Evolutionary conservation across 2,888 invertebrate species (phyloP).

Genomic region (Lasioglossum calceatum): DNA sequence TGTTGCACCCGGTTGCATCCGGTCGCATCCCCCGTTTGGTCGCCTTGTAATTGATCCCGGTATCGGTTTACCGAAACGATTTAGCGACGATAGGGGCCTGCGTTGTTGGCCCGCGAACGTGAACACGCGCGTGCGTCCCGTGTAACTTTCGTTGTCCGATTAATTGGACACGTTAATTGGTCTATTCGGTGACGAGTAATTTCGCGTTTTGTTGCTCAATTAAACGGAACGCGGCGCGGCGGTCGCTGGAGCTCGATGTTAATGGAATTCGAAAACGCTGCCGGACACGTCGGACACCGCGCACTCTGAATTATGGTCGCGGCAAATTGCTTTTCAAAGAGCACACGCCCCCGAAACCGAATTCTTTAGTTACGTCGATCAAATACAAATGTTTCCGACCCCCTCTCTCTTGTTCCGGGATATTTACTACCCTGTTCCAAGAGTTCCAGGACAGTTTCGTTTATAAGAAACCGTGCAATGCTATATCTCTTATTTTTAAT

Average conservation of each 20-base stretch:
- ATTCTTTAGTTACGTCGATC: not conserved
- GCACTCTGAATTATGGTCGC: not conserved
- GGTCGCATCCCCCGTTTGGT: not conserved
- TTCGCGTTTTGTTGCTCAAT: conserved; percentile 32
- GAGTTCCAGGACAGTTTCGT: no score
- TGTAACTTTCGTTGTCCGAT: conserved; percentile 22
- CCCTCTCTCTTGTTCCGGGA: not conserved
- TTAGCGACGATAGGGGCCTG: not conserved
- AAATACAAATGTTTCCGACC: not conserved
- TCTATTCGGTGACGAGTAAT: conserved; percentile 25
- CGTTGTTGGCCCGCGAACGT: not conserved
- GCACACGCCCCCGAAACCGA: not conserved
- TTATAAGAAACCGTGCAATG: no score
- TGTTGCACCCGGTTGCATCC: not conserved
- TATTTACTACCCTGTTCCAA: no score
- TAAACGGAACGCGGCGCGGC: conserved; percentile 7
- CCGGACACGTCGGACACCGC: not conserved
- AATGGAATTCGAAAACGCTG: conserved; percentile 10
- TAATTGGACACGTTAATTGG: conserved; percentile 34
- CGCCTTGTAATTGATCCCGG: conserved; percentile 6
- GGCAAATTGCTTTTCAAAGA: not conserved
- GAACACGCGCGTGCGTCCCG: not conserved
- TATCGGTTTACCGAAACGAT: conserved; percentile 14
- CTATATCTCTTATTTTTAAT: no score
- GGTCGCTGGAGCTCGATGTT: not conserved